Conservation (phyloP, 2,888 invertebrate species). For the Nematopogon swammerdamellus region DNA sequence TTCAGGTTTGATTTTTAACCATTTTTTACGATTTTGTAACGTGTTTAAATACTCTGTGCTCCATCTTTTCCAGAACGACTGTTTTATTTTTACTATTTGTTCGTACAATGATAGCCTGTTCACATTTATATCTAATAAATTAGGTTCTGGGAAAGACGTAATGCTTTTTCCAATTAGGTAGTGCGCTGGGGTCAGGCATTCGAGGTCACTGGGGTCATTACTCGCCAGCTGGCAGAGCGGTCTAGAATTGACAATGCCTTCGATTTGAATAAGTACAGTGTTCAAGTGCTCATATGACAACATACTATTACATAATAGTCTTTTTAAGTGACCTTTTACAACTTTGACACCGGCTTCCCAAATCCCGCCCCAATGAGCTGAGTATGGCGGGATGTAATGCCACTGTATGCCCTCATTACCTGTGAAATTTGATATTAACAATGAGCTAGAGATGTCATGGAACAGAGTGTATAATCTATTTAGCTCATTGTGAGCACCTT, state of each 20-base stretch:
- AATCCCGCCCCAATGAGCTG: background rate
- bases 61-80: background rate
- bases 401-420: background rate
- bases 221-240: background rate
- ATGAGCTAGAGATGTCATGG: background rate
- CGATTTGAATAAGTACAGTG: slow-evolving; percentile 3
- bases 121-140: background rate
- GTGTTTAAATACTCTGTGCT: background rate
- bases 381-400: background rate
- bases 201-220: background rate
- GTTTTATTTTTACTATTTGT: background rate
- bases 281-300: background rate
- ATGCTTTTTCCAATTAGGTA: slow-evolving; percentile 8
- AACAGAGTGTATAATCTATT: background rate
- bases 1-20: background rate
- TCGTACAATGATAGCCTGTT: background rate
- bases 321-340: background rate
- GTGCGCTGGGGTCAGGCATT: background rate
- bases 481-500: background rate
- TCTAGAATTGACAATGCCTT: background rate
- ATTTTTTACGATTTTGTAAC: background rate
- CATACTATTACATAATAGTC: background rate
- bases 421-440: background rate
- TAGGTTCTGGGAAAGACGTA: slow-evolving; percentile 7
- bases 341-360: background rate